A percentile compares a stretch with the other conserved stretches of the same genome.
Evolutionary conservation across 1,140 invertebrate species (phyloP).

Genomic region (Drosophila insularis): DNA sequence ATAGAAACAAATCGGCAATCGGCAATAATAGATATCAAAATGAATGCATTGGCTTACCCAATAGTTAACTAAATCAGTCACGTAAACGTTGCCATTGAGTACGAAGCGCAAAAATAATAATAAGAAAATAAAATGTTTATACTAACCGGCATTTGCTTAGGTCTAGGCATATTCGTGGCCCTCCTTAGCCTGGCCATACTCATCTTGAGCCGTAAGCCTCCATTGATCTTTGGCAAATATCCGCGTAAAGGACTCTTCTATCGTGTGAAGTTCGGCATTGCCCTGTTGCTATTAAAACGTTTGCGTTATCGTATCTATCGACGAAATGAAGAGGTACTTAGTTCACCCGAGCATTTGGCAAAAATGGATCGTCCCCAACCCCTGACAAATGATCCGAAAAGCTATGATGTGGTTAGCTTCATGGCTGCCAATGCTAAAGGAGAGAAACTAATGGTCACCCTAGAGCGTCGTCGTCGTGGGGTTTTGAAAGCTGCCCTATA

Average conservation of each 20-base stretch:
- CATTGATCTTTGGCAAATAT: constrained; percentile 72
- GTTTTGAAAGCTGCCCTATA: constrained; percentile 70
- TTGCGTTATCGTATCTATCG: constrained; percentile 66
- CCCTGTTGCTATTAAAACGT: constrained; percentile 56
- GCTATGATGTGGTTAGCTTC: constrained; percentile 76
- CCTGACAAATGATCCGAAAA: constrained; percentile 63
- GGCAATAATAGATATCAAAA: not conserved
- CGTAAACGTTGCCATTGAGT: constrained; percentile 19
- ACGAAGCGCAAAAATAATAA: not conserved
- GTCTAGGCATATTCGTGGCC: constrained; percentile 31
- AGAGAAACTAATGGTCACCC: constrained; percentile 62
- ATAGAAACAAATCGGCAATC: constrained; percentile 7
- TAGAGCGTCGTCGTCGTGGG: constrained; percentile 64
- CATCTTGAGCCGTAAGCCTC: constrained; percentile 57
- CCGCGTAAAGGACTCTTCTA: constrained; percentile 73
- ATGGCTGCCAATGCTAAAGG: constrained; percentile 66
- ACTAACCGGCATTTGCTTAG: constrained; percentile 28
- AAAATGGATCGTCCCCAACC: constrained; percentile 62
- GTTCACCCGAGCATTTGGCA: constrained; percentile 45
- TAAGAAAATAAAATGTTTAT: constrained; percentile 31
- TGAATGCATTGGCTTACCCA: not conserved
- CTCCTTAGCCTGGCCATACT: constrained; percentile 38
- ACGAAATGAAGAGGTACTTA: constrained; percentile 53
- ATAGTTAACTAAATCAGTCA: constrained; percentile 30
- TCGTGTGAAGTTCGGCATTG: constrained; percentile 61